A percentile compares a stretch with the other conserved stretches of the same genome.
Conservation (phyloP, 2,888 invertebrate genomes). For the Darwinula stevensoni region DNA sequence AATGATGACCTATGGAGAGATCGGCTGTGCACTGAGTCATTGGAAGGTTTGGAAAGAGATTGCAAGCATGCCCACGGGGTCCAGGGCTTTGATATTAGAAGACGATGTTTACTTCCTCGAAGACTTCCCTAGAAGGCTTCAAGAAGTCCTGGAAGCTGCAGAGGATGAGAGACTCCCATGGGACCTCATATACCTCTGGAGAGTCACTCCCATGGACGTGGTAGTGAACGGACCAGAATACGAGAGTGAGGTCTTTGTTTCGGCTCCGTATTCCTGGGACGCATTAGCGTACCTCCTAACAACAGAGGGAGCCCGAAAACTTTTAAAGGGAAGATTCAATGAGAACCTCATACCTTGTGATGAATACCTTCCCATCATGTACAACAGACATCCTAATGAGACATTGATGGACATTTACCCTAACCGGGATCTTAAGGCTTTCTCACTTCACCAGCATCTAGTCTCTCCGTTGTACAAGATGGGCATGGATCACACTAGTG, state of each 20-base stretch:
- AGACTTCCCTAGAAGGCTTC: slow-evolving; percentile 38
- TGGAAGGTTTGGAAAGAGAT: slow-evolving; percentile 59
- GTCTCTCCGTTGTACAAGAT: too few species aligned
- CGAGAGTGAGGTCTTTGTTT: slow-evolving; percentile 34
- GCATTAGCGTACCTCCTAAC: slow-evolving; percentile 73
- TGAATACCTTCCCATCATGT: slow-evolving; percentile 87
- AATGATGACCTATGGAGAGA: slow-evolving; percentile 83
- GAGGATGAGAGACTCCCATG: slow-evolving; percentile 29
- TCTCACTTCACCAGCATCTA: too few species aligned
- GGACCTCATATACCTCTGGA: slow-evolving; percentile 61
- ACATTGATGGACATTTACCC: too few species aligned
- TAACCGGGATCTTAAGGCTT: too few species aligned
- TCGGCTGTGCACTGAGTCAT: slow-evolving; percentile 93
- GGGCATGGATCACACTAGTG: too few species aligned
- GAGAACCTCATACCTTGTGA: slow-evolving; percentile 71
- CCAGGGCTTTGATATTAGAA: slow-evolving; percentile 45
- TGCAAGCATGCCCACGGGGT: too few species aligned
- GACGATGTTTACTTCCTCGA: slow-evolving; percentile 83
- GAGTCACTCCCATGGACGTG: too few species aligned
- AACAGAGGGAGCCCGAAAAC: slow-evolving; percentile 44
- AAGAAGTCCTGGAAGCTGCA: slow-evolving; percentile 31
- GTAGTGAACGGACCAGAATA: too few species aligned
- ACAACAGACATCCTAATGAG: slow-evolving; percentile 56
- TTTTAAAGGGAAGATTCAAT: slow-evolving; percentile 47
- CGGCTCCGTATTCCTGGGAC: slow-evolving; percentile 88